Evolutionary conservation across 2,888 invertebrate species (phyloP).

Genomic region (Caenorhabditis becei): DNA sequence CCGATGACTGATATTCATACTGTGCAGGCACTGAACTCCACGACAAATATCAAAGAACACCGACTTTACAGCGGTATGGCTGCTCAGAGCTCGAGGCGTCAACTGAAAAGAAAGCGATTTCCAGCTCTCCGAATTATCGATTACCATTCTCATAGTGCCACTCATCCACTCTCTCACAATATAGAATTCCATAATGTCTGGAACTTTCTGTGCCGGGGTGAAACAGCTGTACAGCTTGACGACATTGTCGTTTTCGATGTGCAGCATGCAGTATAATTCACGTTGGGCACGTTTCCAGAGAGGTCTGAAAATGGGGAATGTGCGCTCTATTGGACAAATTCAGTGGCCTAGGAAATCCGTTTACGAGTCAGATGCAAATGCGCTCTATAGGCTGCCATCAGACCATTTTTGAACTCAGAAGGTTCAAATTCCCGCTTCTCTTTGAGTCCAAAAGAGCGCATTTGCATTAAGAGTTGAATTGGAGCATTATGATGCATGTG

Average conservation of each 20-base stretch:
- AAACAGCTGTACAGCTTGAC: conserved; percentile 98
- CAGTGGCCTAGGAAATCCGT: no score
- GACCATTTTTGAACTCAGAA: no score
- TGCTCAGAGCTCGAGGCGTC: background rate
- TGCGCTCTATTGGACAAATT: no score
- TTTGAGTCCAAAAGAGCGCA: no score
- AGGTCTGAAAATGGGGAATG: conserved; percentile 8
- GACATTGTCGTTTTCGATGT: conserved; percentile 99
- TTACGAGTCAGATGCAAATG: no score
- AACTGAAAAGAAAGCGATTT: background rate
- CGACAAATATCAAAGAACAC: conserved; percentile 99
- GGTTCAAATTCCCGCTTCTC: no score
- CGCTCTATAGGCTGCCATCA: no score
- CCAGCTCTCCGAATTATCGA: conserved; percentile 81
- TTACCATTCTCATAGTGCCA: conserved; percentile 97
- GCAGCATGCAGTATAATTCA: conserved; percentile 99
- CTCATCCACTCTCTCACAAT: conserved; percentile 90
- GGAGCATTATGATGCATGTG: no score
- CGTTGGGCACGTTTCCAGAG: conserved; percentile 96
- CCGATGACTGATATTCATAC: conserved; percentile 87
- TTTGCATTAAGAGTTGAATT: no score
- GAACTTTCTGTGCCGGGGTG: conserved; percentile 95
- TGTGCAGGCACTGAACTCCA: conserved; percentile 98
- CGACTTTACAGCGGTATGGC: conserved; percentile 86
- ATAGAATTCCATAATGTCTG: conserved; percentile 98